Conservation (phyloP, 2,113 vertebrate species). For the Myotis yumanensis region DNA sequence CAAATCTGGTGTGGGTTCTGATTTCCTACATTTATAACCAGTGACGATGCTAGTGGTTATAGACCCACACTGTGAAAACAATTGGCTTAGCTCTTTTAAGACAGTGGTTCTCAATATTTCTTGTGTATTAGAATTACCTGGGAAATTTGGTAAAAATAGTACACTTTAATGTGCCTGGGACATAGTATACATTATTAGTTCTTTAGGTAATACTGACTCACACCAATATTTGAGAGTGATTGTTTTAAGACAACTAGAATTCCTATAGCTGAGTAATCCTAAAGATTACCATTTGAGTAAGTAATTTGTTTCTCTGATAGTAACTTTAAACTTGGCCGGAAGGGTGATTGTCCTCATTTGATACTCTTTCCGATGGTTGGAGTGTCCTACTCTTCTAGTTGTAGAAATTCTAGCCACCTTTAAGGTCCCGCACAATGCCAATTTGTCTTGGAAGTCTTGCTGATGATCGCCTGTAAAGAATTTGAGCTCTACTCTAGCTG, state of each 20-base stretch:
- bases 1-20: background rate
- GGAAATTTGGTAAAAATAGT: background rate
- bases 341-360: background rate
- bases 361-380: background rate
- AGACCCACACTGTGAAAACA: background rate
- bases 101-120: background rate
- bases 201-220: background rate
- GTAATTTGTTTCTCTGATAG: background rate
- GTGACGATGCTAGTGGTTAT: background rate
- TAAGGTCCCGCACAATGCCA: background rate
- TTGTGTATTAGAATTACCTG: background rate
- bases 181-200: background rate
- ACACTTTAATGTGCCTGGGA: background rate
- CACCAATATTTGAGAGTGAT: background rate
- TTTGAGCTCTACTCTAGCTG: background rate
- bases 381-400: background rate
- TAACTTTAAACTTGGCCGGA: background rate
- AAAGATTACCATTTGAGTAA: background rate
- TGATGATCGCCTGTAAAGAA: background rate
- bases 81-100: background rate
- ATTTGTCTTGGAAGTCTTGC: background rate
- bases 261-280: background rate
- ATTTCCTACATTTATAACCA: background rate
- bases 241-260: background rate
- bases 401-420: background rate